phyloP scores from a whole-genome alignment of 2,888 invertebrate genomes.

The Mythimna pallens region DNA sequence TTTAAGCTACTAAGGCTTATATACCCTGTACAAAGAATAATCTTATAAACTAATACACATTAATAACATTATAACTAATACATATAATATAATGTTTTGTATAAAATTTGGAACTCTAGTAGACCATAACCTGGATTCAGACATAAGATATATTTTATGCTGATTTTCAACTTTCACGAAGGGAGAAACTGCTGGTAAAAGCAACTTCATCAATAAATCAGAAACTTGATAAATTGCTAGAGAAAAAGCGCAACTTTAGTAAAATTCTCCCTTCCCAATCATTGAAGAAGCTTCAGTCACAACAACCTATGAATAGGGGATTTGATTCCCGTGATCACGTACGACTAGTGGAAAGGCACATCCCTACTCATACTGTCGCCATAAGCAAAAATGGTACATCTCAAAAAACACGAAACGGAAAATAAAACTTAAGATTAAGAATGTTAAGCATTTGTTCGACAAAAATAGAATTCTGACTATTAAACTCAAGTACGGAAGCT shows the following conservation, averaged over 20 bases:
- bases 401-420: background rate
- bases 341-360: constrained; percentile 21
- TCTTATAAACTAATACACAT: too few species aligned
- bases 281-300: constrained; percentile 17
- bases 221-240: constrained; percentile 9
- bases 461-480: background rate
- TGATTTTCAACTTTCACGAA: background rate
- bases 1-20: too few species aligned
- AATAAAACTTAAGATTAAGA: background rate
- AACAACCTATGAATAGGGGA: constrained; percentile 39
- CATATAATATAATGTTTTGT: too few species aligned
- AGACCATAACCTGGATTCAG: background rate
- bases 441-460: background rate
- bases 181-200: background rate
- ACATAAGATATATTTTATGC: background rate
- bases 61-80: too few species aligned
- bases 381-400: background rate
- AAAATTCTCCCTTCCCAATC: constrained; percentile 16
- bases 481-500: background rate
- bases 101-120: background rate
- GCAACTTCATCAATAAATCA: constrained; percentile 5
- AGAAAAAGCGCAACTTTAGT: constrained; percentile 11
- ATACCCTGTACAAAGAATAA: too few species aligned
- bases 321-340: constrained; percentile 47
- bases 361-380: constrained; percentile 11